A percentile compares a stretch with the other conserved stretches of the same genome.
phyloP scores from a whole-genome alignment of 2,888 invertebrate genomes.

The Caenorhabditis sp. region DNA sequence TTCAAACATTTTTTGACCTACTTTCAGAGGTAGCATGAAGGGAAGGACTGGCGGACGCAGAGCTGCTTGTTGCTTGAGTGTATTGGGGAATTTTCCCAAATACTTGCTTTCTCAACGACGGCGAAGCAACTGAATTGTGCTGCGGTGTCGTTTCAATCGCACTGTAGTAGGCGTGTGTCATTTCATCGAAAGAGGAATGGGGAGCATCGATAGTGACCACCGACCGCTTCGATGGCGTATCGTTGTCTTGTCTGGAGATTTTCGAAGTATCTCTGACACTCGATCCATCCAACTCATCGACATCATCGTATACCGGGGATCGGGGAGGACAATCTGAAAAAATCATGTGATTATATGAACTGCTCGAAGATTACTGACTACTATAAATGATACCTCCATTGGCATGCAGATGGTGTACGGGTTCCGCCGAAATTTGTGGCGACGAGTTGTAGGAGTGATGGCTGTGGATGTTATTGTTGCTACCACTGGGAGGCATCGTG shows the following conservation, averaged over 20 bases:
- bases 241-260: slow-evolving; percentile 21
- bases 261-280: slow-evolving; percentile 19
- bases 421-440: slow-evolving; percentile 51
- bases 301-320: slow-evolving; percentile 54
- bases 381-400: slow-evolving; percentile 14
- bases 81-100: slow-evolving; percentile 36
- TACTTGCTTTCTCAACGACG: slow-evolving; percentile 54
- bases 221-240: slow-evolving; percentile 56
- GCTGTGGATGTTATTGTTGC: slow-evolving; percentile 1
- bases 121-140: slow-evolving; percentile 23
- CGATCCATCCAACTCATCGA: slow-evolving; percentile 51
- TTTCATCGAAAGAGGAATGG: slow-evolving; percentile 32
- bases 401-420: neutral
- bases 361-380: neutral
- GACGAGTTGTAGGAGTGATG: slow-evolving; percentile 52
- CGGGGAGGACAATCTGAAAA: slow-evolving; percentile 22
- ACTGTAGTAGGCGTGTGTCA: slow-evolving; percentile 37
- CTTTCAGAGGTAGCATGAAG: slow-evolving; percentile 63
- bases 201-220: slow-evolving; percentile 57
- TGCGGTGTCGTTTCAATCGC: slow-evolving; percentile 46
- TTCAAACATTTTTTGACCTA: too few relatives aligned
- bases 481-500: slow-evolving; percentile 40
- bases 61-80: slow-evolving; percentile 46
- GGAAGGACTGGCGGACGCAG: slow-evolving; percentile 57
- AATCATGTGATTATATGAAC: neutral